Base-by-base conservation (phyloP, 2,113 vertebrate species). In the Tyrannus savana region DNA sequence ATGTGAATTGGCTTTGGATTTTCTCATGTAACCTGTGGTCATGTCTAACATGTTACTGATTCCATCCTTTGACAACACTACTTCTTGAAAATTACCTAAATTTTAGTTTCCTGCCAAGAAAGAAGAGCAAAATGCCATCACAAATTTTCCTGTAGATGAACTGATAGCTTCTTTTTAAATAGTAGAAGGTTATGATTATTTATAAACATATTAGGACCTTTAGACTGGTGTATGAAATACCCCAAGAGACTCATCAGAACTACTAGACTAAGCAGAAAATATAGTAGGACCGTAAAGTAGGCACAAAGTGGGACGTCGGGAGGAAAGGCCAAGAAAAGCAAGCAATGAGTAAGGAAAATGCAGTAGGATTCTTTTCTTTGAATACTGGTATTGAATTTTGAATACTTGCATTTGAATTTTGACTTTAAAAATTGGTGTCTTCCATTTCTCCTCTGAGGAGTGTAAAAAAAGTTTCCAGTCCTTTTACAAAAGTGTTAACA, bases 161-260 rank as follows among this genome's bases (percentile, higher is more conserved):
- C 25, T 77, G 77, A 75, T 84, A 41, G 42, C 33, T 88, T 87
- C 83, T 94, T 94, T 21, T 85, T 89, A 69, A 56, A 64, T 75
- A 93, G 49, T 33, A 84, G 63, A 79, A 92, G 52, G 31, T 84
- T 87, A 42, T 41, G 17, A 69, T 88, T 90, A 82, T 92, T 95
- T 88, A 73, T 84, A 91, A 90, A 76, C 23, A 14, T 72, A 44
- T 46, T 80, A 68, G 24, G 55, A 90, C 67, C 53, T 95, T 69
- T 79, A 52, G 14, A 55, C 9, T 15, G 30, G 55, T 28, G 44
- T 85, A 41, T 55, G 44, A 68, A 95, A 55, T 63, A 89, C 7
- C 30, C 19, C 49, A 76, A 90, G 27, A 79, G 12, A 42, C 8
- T 55, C 42, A 31, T 78, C 55, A 87, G 67, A 93, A 75, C 22